phyloP scores from a whole-genome alignment of 2,888 invertebrate species.

The Gasteruption jaculator region DNA sequence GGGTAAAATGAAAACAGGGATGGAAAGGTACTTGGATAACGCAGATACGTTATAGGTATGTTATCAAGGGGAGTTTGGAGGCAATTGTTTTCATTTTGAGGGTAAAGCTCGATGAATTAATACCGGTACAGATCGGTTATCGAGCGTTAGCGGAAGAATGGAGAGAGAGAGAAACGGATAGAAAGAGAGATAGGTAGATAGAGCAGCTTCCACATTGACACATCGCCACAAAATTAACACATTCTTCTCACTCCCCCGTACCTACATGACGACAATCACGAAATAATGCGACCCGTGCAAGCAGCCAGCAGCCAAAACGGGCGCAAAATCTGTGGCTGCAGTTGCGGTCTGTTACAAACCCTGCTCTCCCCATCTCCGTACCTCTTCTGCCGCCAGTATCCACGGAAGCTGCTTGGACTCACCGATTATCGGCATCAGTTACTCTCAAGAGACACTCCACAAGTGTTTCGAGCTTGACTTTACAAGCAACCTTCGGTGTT shows the following conservation, averaged over 20 bases:
- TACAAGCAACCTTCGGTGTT: too few relatives aligned
- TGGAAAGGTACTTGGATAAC: too few relatives aligned
- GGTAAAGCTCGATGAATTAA: constrained; percentile 25
- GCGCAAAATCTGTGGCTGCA: constrained; percentile 46
- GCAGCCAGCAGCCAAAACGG: constrained; percentile 37
- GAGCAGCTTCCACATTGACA: constrained; percentile 35
- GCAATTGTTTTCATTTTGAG: constrained; percentile 20
- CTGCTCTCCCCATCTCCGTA: constrained; percentile 23
- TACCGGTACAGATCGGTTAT: constrained; percentile 25
- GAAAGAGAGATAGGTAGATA: constrained; percentile 5
- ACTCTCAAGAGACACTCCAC: too few relatives aligned
- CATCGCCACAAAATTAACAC: constrained; percentile 46
- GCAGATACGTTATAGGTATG: too few relatives aligned
- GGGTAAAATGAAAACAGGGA: too few relatives aligned
- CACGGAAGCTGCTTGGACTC: too few relatives aligned
- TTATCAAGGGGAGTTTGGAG: too few relatives aligned
- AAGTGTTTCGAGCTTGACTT: too few relatives aligned
- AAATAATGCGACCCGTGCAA: constrained; percentile 43
- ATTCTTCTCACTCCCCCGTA: constrained; percentile 42
- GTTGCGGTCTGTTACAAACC: constrained; percentile 42
- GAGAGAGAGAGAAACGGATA: constrained; percentile 1
- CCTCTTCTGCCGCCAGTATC: constrained; percentile 13
- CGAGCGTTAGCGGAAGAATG: constrained; percentile 16
- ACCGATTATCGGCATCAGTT: too few relatives aligned
- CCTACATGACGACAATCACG: constrained; percentile 43